Evolutionary conservation across 2,113 vertebrate genomes (phyloP).

Genomic region (Cinclus mexicanus): DNA sequence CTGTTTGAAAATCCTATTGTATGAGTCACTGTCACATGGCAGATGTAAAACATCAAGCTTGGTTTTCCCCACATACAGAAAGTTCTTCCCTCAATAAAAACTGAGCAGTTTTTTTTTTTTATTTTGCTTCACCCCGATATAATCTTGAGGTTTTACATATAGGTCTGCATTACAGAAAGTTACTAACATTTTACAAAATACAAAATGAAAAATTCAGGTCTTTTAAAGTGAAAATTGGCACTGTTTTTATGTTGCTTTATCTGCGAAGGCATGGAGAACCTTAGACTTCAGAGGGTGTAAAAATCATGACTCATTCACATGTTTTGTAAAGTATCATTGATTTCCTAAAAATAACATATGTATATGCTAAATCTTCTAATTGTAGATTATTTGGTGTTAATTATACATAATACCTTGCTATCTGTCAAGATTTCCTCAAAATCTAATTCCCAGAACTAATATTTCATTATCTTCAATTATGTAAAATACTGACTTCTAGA

Average conservation of each 20-base stretch:
- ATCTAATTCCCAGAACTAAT: not conserved
- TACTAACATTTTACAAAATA: not conserved
- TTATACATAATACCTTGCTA: not conserved
- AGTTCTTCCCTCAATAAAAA: not conserved
- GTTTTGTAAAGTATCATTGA: not conserved
- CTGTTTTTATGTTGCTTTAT: not conserved
- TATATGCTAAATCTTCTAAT: not conserved
- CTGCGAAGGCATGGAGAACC: not conserved
- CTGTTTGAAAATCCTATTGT: not conserved
- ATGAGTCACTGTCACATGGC: not conserved
- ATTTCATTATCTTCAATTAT: conserved; percentile 3
- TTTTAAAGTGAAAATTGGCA: not conserved
- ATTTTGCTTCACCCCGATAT: not conserved
- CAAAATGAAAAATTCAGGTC: not conserved
- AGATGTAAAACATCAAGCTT: not conserved
- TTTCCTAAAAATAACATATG: not conserved
- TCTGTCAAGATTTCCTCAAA: conserved; percentile 3
- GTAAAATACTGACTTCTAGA: conserved; percentile 7
- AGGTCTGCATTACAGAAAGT: not conserved
- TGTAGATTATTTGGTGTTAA: not conserved
- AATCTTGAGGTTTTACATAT: not conserved
- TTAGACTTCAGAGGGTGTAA: not conserved
- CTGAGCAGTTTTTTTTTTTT: not conserved
- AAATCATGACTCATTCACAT: not conserved
- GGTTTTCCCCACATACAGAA: not conserved